Evolutionary conservation across 2,888 invertebrate species (phyloP), one percentile per base, ranked within the genome.

Genomic region (Dynastes hyllus): DNA sequence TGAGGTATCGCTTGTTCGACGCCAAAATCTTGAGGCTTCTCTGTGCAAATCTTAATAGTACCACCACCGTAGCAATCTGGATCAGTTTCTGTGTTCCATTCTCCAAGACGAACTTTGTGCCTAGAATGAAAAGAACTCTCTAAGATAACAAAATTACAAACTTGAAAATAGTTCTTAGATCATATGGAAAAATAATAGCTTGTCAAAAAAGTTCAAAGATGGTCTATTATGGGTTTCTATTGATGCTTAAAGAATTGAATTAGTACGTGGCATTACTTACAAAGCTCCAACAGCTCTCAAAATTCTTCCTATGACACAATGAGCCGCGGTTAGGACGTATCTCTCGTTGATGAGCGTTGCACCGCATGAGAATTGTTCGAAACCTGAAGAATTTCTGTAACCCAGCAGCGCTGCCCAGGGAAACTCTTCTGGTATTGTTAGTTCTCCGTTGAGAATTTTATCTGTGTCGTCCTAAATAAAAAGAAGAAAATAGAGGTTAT

Each of bases 31-130:
- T 87, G 65, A 0, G 86, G 85, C 0, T 87, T 87, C 0, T 89
- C 87, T 0, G 87, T 87, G 81, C 90, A 90, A 78, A 89, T 9
- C 27, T 27, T 61, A 40, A 70, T 22, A 85, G 77, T 86, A 86
- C 78, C 80, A 86, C 85, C 87, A 86, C 85, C 87, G 86, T 27
- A 91, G 86, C 94, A 94, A 84, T 94, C 94, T 0, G 90, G 88
- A 53, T 92, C 91, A 0, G 90, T 91, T 82, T 91, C 91, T 0
- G 90, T 91, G 84, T 94, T 92, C 83, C 93, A 93, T 87, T 94
- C 94, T 0, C 94, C 94, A 55, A 94, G 87, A 11, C 93, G 91
- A 2, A 92, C 91, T 58, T 90, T 88, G 81, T 89, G 88, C 79
- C 92, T 92, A 83, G 13, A 87, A 86, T 53, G 6, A 73, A 76